Base-by-base conservation (phyloP, 92 coral and sea anemone genomes). In the Umimayanthus chanpuru region DNA sequence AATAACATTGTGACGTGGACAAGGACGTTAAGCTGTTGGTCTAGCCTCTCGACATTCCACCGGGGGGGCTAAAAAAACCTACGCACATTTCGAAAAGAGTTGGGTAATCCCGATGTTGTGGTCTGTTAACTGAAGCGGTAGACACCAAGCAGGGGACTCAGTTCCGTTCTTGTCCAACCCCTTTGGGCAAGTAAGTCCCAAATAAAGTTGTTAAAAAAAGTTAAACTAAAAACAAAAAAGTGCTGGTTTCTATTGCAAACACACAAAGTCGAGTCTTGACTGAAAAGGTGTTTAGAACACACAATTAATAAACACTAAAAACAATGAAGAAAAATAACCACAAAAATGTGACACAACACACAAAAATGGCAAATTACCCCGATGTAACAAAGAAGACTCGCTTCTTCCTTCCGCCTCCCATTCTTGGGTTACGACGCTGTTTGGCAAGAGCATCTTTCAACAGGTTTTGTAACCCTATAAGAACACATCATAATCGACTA, bases 381-480 rank as follows among this genome's bases (percentile, higher is more conserved):
- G 94, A 93, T 26, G 98, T 92, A 18, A 95, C 98, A 43, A 95
- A 73, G 29, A 95, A 81, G 39, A 95, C 96, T 87, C 94, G 76
- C n/a, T 89, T 92, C 39, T 93, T 91, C 38, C 94, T 92, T 64
- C 92, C 88, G 55, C 93, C 76, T 76, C 92, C 80, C 61, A 77
- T 28, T 79, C 98, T 91, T 36, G 88, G 93, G 36, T 90, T 90
- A 36, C 93, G 96, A 71, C 92, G 92, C 73, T 93, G 98, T 66
- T 94, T 94, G 43, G 87, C 43, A 30, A 94, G 81, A 14, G 94
- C 91, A 77, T 87, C 91, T 68, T 88, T 92, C 73, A 94, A 91
- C 21, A 95, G 92, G 2, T 89, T 80, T 77, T 94, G 98, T 38
- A 94, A 89, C 32, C 70, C 95, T 93, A 47, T 20, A 73, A 49